Base-by-base conservation (phyloP, 2,888 invertebrate genomes). In the Portevinia maculata region DNA sequence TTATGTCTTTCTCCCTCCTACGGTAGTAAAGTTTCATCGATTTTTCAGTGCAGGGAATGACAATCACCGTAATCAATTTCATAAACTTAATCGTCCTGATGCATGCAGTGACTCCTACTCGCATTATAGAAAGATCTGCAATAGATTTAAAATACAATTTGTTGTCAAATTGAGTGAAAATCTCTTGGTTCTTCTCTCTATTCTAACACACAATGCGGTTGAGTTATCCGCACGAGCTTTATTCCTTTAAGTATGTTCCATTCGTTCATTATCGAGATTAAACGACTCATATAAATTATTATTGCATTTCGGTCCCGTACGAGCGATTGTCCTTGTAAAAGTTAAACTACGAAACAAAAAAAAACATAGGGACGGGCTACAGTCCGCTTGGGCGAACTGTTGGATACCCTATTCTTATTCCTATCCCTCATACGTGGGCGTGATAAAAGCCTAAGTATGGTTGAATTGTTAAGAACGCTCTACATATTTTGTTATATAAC, bases 211-310 rank as follows among this genome's bases (percentile, higher is more conserved):
- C 34, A 24, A 52, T 30, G 24, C 41, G 39, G 50, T 37, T 60
- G 53, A 60, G 53, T 59, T 67, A 19, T 6, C 37, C 11, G 19
- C 9, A 17, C 11, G 30, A n/a, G 6, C 11, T 1, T 17, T 6
- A 11, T 41, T 11, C 41, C 41, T 28, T 8, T 21, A 32, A 46
- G 24, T 4, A 24, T 5, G 21, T 52, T 13, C 4, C 17, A 17
- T 13, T 17, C 24, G n/a, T 19, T 32, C 28, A 28, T 24, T 15
- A 32, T 52, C 48, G 13, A 13, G 48, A 48, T 13, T 6, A 60
- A 71, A 44, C 52, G 52, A 37, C 53, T 69, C 46, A 62, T 60
- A 53, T 48, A 55, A 13, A 55, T 32, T 62, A 46, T 9, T 17
- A 46, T 28, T 62, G 8, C 30, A 46, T 17, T 50, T 59, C 21